These are phyloP conservation scores for Pseudomyrmex concolor DNA, from an alignment of 1,140 invertebrate genomes.

Conservation along the genomic window DNA sequence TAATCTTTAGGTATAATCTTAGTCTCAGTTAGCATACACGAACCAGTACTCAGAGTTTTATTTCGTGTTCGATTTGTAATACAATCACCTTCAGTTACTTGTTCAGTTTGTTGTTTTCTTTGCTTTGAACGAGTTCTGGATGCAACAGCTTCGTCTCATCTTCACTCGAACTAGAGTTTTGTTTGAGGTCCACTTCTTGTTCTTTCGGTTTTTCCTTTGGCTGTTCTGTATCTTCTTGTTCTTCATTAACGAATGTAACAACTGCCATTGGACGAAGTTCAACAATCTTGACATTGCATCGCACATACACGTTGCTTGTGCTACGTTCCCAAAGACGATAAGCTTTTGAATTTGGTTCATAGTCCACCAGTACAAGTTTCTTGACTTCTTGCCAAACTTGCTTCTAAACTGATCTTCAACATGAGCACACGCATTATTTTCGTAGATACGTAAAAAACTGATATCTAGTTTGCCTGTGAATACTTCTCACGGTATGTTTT, in stretches of 20 bases:
- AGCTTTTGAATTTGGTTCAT: too few species aligned
- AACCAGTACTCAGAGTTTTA: not conserved
- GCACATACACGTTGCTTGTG: too few species aligned
- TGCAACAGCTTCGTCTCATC: not conserved
- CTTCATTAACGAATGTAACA: too few species aligned
- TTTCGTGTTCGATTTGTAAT: not conserved
- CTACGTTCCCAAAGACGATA: too few species aligned
- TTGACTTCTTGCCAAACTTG: too few species aligned
- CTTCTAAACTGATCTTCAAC: too few species aligned
- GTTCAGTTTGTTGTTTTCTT: constrained; percentile 7
- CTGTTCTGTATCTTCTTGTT: constrained; percentile 11
- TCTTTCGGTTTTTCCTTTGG: constrained; percentile 1
- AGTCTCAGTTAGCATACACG: constrained; percentile 3
- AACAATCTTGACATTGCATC: too few species aligned
- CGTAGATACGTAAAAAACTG: too few species aligned
- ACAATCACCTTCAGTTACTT: not conserved
- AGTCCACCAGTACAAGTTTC: not conserved
- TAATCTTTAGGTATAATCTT: not conserved
- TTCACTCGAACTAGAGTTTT: not conserved
- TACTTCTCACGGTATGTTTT: too few species aligned
- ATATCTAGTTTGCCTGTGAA: too few species aligned
- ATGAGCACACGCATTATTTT: too few species aligned
- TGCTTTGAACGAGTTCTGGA: constrained; percentile 1
- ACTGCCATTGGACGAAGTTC: too few species aligned
- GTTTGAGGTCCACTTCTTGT: not conserved